Evolutionary conservation across 2,888 invertebrate species (phyloP), one percentile per base, ranked within the genome.

Genomic region (Clistopyga incitator): DNA sequence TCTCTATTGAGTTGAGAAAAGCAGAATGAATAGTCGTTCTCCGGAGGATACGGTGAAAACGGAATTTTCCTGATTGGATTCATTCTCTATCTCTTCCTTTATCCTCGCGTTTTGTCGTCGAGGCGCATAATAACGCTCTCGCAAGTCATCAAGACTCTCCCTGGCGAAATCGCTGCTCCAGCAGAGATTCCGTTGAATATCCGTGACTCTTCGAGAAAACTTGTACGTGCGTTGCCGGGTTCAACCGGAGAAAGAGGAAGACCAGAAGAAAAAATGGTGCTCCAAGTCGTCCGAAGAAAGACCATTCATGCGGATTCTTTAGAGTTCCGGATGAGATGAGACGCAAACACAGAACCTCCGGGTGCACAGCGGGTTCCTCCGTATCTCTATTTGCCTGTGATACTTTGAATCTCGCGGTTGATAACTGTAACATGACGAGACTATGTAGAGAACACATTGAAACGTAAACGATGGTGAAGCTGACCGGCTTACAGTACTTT

Each of bases 361-460:
- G 80, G 67, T 54, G 29, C 18, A 65, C 61, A 38, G 85, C 29
- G 42, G n/a, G 13, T 70, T 79, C 80, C 86, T 84, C 86, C 89
- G 85, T 91, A 92, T 92, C 91, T 91, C 90, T 91, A 92, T 92
- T 92, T 92, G 90, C 90, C 86, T 29, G 50, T 72, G 74, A 84
- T 90, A 90, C 92, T 93, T 93, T 93, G 92, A 92, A 93, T 92
- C 93, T 92, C 88, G 84, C 88, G 85, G 86, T 86, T 90, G 90
- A 90, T 90, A 90, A 89, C 85, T 81, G 85, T 75, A 82, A 70
- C 83, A 64, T 72, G 50, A 54, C 74, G 74, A 42, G 25, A 71
- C 13, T 25, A 65, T 68, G 52, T 59, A 34, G 61, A 72, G 54
- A 18, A 65, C 20, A 59, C 42, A n/a, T 59, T 45, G 15, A 38